Percentiles rank a stretch among this genome's conserved stretches.
These are phyloP conservation scores for Bolborhynchus lineola DNA, from an alignment of 2,113 vertebrate species.

Conservation along the genomic window DNA sequence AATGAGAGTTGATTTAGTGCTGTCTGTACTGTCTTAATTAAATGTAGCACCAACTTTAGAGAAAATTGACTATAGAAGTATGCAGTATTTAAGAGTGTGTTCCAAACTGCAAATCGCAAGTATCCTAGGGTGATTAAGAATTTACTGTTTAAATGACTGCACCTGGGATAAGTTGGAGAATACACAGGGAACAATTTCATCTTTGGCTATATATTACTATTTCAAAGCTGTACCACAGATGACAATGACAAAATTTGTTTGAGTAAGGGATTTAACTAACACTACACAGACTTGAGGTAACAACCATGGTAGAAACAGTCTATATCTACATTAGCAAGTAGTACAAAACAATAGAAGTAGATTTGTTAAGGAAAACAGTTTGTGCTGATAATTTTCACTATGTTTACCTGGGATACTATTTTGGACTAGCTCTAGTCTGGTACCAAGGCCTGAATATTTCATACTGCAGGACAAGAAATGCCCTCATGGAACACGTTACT, in stretches of 20 bases:
- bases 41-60: neutral
- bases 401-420: neutral
- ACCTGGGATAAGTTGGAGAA: neutral
- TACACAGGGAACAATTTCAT: neutral
- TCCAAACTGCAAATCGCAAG: neutral
- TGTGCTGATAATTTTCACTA: neutral
- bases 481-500: neutral
- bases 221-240: neutral
- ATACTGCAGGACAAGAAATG: neutral
- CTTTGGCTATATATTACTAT: neutral
- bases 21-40: neutral
- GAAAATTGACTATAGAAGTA: neutral
- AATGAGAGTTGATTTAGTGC: neutral
- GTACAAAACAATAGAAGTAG: neutral
- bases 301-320: neutral
- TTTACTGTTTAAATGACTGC: neutral
- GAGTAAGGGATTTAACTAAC: neutral
- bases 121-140: neutral
- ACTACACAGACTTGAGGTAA: neutral
- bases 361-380: neutral
- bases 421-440: neutral
- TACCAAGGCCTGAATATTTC: neutral
- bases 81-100: neutral
- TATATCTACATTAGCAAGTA: neutral
- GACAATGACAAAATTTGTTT: neutral